phyloP scores from a whole-genome alignment of 2,113 vertebrate genomes.

The Ictidomys tridecemlineatus region DNA sequence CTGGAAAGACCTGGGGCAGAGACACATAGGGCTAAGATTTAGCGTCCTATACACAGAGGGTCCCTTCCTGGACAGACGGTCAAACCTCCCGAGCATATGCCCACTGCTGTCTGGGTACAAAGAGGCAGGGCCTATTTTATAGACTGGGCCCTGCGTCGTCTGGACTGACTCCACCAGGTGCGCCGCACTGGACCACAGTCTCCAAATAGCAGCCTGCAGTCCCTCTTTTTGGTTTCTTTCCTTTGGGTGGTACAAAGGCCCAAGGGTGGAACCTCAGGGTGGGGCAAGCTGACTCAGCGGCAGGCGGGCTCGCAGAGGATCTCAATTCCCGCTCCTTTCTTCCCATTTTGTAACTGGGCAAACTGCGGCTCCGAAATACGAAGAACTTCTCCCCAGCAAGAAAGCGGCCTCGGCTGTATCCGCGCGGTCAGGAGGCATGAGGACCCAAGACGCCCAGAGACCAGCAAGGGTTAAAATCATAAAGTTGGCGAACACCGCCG shows the following conservation, averaged over 20 bases:
- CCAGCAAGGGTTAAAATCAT: slow-evolving; percentile 3
- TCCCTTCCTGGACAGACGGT: no score
- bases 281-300: slow-evolving; percentile 19
- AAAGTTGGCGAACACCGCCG: accelerated
- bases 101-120: not conserved
- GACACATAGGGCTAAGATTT: not conserved
- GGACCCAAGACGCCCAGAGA: accelerated
- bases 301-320: not conserved
- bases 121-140: not conserved
- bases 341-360: not conserved
- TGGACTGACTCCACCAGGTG: not conserved
- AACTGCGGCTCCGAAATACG: not conserved
- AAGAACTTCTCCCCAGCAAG: not conserved
- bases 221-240: not conserved
- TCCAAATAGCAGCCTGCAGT: not conserved
- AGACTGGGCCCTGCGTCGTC: not conserved
- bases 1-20: not conserved
- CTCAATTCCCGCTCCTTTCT: not conserved
- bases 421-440: accelerated
- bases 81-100: not conserved
- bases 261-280: not conserved
- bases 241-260: not conserved
- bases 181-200: not conserved
- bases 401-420: not conserved
- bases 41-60: not conserved